These are phyloP conservation scores for Temnothorax ravouxi DNA, from an alignment of 2,888 invertebrate genomes.

Conservation along the genomic window DNA sequence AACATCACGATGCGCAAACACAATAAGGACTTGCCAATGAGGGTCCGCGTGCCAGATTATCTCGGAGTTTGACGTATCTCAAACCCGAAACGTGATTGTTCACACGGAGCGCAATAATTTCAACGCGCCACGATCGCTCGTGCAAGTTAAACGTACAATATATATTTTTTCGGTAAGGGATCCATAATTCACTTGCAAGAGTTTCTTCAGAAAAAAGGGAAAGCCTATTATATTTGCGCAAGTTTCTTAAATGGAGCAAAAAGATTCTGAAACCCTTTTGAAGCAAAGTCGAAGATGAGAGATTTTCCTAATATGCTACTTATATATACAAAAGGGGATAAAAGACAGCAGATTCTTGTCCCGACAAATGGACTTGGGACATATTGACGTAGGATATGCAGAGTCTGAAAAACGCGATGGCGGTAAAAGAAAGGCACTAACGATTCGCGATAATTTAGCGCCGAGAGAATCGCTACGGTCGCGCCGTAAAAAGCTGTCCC, in stretches of 20 bases:
- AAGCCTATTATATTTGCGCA: background rate
- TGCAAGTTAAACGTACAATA: background rate
- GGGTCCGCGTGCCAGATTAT: conserved; percentile 22
- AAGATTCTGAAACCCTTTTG: background rate
- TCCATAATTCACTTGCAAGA: background rate
- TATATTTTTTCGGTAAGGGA: background rate
- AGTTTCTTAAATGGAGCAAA: background rate
- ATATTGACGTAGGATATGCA: background rate
- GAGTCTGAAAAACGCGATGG: background rate
- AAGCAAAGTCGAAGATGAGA: background rate
- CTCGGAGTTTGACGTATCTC: conserved; percentile 33
- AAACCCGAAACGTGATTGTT: conserved; percentile 5
- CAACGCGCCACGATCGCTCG: background rate
- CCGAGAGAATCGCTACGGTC: background rate
- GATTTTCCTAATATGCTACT: background rate
- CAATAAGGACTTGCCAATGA: conserved; percentile 52
- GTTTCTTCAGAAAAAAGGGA: background rate
- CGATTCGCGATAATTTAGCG: conserved; percentile 20
- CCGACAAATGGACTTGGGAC: background rate
- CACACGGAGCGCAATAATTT: conserved; percentile 7
- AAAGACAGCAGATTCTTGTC: background rate
- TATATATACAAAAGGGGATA: background rate
- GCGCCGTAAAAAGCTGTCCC: background rate
- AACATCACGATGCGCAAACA: conserved; percentile 56
- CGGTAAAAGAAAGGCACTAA: background rate